Percentiles rank a stretch among this genome's conserved stretches.
Conservation (phyloP, 2,797 vertebrate species). For the Numenius phaeopus region DNA sequence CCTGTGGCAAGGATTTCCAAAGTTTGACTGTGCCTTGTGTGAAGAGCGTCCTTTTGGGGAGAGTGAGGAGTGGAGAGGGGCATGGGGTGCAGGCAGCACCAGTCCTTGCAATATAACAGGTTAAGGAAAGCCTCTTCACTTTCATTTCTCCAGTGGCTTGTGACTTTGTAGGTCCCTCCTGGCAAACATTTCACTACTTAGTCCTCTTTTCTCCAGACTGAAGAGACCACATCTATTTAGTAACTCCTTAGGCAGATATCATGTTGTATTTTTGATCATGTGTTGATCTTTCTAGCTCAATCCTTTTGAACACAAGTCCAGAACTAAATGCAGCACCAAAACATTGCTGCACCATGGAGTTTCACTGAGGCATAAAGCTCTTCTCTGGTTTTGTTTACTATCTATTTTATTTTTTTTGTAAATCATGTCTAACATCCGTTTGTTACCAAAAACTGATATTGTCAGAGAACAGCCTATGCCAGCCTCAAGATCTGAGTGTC, state of each 20-base stretch:
- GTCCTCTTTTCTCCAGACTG: not conserved
- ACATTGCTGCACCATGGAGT: not conserved
- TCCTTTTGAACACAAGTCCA: not conserved
- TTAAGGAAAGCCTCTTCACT: not conserved
- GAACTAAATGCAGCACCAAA: not conserved
- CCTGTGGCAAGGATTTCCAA: not conserved
- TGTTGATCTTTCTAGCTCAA: not conserved
- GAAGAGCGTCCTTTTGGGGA: not conserved
- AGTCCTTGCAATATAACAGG: not conserved
- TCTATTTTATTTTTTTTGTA: not conserved
- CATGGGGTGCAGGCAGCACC: accelerated
- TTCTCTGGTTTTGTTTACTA: not conserved
- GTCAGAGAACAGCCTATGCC: not conserved
- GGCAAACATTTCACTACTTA: not conserved
- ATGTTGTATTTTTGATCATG: too few species aligned
- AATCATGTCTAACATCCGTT: not conserved
- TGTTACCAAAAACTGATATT: not conserved
- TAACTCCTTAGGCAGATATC: not conserved
- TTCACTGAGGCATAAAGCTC: not conserved
- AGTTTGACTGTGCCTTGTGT: not conserved
- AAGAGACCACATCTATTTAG: not conserved
- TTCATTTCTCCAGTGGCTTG: not conserved
- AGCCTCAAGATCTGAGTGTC: not conserved
- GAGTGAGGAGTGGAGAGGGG: accelerated
- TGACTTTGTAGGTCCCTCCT: not conserved